phyloP scores from a whole-genome alignment of 2,797 vertebrate genomes.

The Lepilemur ruficaudatus region DNA sequence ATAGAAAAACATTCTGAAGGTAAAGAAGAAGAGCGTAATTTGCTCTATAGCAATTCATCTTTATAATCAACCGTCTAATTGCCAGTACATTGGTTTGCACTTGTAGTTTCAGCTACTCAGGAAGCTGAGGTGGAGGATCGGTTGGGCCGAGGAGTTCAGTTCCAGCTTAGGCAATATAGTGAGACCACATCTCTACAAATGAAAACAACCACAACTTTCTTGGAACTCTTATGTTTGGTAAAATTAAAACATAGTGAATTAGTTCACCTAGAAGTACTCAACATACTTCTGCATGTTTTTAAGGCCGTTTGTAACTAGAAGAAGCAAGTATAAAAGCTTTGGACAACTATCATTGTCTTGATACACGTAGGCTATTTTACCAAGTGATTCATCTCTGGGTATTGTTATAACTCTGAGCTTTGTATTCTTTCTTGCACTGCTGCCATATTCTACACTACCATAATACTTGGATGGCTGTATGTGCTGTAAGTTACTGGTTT shows the following conservation, averaged over 20 bases:
- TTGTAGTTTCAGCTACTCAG: too few relatives aligned
- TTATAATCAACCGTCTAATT: neutral
- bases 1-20: neutral
- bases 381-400: neutral
- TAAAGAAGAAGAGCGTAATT: conserved; percentile 15
- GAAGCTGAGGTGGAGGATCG: too few relatives aligned
- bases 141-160: too few relatives aligned
- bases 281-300: neutral
- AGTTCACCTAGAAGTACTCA: conserved; percentile 24
- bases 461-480: neutral
- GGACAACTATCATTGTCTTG: neutral
- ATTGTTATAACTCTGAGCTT: conserved; percentile 24
- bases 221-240: neutral
- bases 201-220: neutral
- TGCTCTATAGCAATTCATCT: conserved; percentile 23
- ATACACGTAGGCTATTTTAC: neutral
- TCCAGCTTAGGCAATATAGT: too few relatives aligned
- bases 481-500: neutral
- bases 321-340: conserved; percentile 28
- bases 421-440: conserved; percentile 5
- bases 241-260: neutral
- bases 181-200: too few relatives aligned
- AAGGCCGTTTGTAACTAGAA: conserved; percentile 35
- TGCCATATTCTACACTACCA: neutral
- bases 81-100: too few relatives aligned